Conservation (phyloP, 2,888 invertebrate species). For the Ctena decussata region DNA sequence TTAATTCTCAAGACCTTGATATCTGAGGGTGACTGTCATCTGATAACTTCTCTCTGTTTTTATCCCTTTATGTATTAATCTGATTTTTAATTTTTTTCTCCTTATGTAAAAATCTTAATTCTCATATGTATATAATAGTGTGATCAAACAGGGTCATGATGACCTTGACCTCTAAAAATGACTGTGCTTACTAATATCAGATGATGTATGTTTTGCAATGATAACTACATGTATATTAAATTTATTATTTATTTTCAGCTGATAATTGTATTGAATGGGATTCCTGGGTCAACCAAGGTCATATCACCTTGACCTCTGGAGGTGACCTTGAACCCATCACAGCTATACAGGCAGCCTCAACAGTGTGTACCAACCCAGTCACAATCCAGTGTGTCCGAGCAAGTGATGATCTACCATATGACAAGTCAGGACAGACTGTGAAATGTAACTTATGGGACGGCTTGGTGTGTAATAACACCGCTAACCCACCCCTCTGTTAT, state of each 20-base stretch:
- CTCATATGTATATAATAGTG: too few species aligned
- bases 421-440: conserved; percentile 74
- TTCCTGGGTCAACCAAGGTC: conserved; percentile 81
- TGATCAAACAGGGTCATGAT: too few species aligned
- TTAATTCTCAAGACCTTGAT: too few species aligned
- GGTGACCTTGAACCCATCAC: conserved; percentile 83
- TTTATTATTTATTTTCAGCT: conserved; percentile 32
- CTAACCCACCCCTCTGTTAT: conserved; percentile 73
- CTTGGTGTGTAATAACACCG: conserved; percentile 89
- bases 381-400: conserved; percentile 82
- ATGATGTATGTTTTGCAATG: too few species aligned
- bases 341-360: conserved; percentile 71
- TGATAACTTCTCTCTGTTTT: too few species aligned
- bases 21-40: too few species aligned
- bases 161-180: too few species aligned
- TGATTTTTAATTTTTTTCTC: too few species aligned
- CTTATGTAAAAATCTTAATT: too few species aligned
- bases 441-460: conserved; percentile 90
- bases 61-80: too few species aligned
- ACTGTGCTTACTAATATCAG: too few species aligned
- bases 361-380: conserved; percentile 75
- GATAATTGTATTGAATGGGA: conserved; percentile 81
- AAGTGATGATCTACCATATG: conserved; percentile 70
- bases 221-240: too few species aligned
- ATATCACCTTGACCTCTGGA: conserved; percentile 69